phyloP scores from a whole-genome alignment of 1,140 invertebrate species.

The Caenorhabditis inopinata region DNA sequence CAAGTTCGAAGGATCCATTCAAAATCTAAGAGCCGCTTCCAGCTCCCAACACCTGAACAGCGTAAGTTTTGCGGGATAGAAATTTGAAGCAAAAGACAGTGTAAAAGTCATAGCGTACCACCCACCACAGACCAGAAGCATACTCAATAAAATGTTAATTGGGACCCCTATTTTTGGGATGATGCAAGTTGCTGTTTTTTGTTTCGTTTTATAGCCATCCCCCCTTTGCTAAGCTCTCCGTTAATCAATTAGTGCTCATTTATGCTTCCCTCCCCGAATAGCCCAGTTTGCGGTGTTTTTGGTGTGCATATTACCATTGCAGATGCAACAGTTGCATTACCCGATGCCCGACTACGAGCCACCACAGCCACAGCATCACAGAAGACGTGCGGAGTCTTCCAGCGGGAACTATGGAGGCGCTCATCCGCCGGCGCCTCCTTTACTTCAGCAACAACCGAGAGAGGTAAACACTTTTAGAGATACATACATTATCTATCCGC shows the following conservation, averaged over 20 bases:
- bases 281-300: constrained; percentile 21
- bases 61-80: background rate
- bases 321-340: constrained; percentile 30
- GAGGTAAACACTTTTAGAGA: too few relatives aligned
- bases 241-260: background rate
- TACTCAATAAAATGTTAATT: background rate
- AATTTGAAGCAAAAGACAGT: background rate
- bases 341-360: constrained; percentile 42
- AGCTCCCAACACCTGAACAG: background rate
- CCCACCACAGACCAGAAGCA: background rate
- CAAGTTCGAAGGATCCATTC: constrained; percentile 52
- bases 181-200: too few relatives aligned
- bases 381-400: background rate
- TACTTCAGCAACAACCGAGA: constrained; percentile 1
- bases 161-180: background rate
- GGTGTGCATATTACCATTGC: constrained; percentile 21
- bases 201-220: too few relatives aligned
- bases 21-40: constrained; percentile 14
- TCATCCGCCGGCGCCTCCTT: background rate
- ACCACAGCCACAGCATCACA: background rate
- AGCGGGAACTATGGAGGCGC: background rate
- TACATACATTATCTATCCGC: too few relatives aligned
- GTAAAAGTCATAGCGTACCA: background rate
- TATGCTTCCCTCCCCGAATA: background rate
- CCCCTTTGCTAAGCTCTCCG: background rate